These are phyloP conservation scores for Perccottus glenii DNA, from an alignment of 2,113 vertebrate species.

Conservation along the genomic window DNA sequence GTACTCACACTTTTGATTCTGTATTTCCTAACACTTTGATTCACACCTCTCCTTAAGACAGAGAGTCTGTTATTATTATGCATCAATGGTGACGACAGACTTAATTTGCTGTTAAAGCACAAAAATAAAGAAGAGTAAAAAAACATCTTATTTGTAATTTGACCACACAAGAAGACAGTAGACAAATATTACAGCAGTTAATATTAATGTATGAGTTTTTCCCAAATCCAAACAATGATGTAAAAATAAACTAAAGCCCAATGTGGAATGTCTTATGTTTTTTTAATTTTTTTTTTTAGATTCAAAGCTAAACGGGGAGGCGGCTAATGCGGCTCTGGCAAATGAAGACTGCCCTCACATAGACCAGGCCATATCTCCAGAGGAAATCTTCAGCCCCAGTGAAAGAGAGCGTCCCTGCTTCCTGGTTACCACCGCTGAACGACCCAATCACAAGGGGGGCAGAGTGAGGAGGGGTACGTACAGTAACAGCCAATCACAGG, in stretches of 20 bases:
- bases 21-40: conserved; percentile 47
- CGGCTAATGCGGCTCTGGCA: conserved; percentile 96
- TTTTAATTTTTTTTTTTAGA: conserved; percentile 73
- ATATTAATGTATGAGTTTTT: conserved; percentile 6
- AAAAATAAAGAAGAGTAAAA: neutral
- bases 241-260: conserved; percentile 1
- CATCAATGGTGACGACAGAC: conserved; percentile 28
- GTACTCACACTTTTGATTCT: conserved; percentile 64
- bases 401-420: conserved; percentile 97
- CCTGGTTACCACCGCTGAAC: conserved; percentile 97
- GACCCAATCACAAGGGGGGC: conserved; percentile 92
- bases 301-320: conserved; percentile 98
- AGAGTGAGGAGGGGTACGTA: conserved; percentile 99
- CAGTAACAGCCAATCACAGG: conserved; percentile 77
- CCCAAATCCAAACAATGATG: conserved; percentile 5
- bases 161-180: conserved; percentile 6
- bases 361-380: conserved; percentile 97
- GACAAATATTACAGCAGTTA: conserved; percentile 18
- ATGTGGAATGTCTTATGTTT: conserved; percentile 37
- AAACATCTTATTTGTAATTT: neutral
- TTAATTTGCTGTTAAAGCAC: conserved; percentile 5
- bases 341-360: conserved; percentile 99
- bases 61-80: conserved; percentile 12
- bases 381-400: conserved; percentile 95
- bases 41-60: conserved; percentile 40